phyloP scores from a whole-genome alignment of 2,797 vertebrate species.

The Acestrorhynchus altus region DNA sequence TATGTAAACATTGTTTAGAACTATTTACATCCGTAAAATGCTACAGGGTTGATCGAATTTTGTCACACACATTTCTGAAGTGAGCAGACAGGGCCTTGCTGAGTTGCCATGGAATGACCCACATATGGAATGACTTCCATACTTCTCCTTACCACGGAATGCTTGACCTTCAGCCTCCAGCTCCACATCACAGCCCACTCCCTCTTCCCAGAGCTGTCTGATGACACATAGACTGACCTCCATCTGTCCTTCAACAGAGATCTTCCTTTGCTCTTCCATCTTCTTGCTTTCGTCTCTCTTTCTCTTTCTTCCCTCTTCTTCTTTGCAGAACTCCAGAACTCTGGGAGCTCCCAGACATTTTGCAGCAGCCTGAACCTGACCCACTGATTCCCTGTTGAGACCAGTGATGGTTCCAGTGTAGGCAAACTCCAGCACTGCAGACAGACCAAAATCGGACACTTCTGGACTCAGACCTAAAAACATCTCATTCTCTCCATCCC shows the following conservation, averaged over 20 bases:
- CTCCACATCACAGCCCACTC: slow-evolving; percentile 73
- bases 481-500: slow-evolving; percentile 33
- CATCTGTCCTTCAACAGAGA: slow-evolving; percentile 60
- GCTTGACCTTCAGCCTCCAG: slow-evolving; percentile 67
- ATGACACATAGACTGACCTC: slow-evolving; percentile 64
- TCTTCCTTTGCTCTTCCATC: background rate
- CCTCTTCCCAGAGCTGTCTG: slow-evolving; percentile 65
- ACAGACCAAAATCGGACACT: slow-evolving; percentile 67
- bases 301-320: slow-evolving; percentile 18
- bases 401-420: slow-evolving; percentile 71
- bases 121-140: background rate
- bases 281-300: background rate
- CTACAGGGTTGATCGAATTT: no score
- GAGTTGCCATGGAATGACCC: background rate
- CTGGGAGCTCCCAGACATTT: slow-evolving; percentile 60
- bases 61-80: no score
- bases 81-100: no score
- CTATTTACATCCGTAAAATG: no score
- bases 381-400: slow-evolving; percentile 50
- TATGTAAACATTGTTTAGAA: no score
- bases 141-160: slow-evolving; percentile 71
- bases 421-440: slow-evolving; percentile 75
- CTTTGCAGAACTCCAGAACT: slow-evolving; percentile 66
- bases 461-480: slow-evolving; percentile 62
- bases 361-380: slow-evolving; percentile 65